phyloP scores from a whole-genome alignment of 2,113 vertebrate genomes.

The Hippocampus barbouri region DNA sequence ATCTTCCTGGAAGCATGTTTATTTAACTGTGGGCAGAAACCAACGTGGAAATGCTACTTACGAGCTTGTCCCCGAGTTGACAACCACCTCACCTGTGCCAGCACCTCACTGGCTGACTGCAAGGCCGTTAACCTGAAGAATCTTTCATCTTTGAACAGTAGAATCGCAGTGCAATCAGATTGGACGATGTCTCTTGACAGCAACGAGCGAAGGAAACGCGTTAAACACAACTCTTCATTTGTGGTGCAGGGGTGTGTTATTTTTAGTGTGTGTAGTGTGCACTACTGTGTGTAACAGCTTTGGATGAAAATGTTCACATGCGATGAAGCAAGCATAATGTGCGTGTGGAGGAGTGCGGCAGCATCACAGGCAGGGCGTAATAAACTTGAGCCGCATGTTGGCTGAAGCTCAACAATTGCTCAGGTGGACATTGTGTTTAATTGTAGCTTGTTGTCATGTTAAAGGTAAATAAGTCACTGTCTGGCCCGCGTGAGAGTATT shows the following conservation, averaged over 20 bases:
- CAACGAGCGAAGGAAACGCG: neutral
- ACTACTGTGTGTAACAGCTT: constrained; percentile 25
- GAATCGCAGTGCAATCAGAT: neutral
- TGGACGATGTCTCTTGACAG: neutral
- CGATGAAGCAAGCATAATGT: constrained; percentile 54
- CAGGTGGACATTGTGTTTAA: constrained; percentile 70
- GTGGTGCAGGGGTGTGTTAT: constrained; percentile 46
- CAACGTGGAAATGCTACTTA: constrained; percentile 61
- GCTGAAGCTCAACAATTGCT: constrained; percentile 63
- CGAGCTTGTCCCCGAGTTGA: constrained; percentile 70
- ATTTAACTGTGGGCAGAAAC: constrained; percentile 80
- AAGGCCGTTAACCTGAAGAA: constrained; percentile 59
- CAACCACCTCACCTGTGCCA: constrained; percentile 72
- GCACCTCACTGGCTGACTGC: constrained; percentile 53
- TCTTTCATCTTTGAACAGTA: neutral
- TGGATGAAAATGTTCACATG: constrained; percentile 49
- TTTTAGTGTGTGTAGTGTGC: constrained; percentile 33
- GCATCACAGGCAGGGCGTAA: constrained; percentile 61
- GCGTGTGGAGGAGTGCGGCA: constrained; percentile 54
- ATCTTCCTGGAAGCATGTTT: constrained; percentile 88
- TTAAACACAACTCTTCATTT: constrained; percentile 51
- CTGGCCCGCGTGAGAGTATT: constrained; percentile 75
- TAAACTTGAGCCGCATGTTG: constrained; percentile 53
- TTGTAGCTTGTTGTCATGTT: constrained; percentile 75
- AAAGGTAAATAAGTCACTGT: constrained; percentile 86